phyloP scores from a whole-genome alignment of 2,888 invertebrate species.

The Deladenus siricidicola region DNA sequence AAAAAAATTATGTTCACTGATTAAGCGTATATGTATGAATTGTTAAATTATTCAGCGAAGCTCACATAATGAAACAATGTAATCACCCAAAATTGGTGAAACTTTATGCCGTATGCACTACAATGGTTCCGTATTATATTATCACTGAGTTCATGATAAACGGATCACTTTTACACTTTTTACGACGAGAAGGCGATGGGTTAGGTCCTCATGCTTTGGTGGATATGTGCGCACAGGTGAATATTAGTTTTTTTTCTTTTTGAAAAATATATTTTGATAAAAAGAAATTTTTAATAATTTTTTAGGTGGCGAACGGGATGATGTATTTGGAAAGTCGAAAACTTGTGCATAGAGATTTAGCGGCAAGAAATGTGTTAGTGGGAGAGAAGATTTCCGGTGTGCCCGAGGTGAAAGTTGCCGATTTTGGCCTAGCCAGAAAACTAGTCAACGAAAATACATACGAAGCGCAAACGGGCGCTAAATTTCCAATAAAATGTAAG shows the following conservation, averaged over 20 bases:
- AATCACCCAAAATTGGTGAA: conserved; percentile 87
- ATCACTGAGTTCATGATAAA: conserved; percentile 76
- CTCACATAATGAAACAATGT: conserved; percentile 96
- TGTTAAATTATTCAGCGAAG: conserved; percentile 63
- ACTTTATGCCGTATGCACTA: conserved; percentile 86
- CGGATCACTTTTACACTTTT: conserved; percentile 69
- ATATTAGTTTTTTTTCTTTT: neutral
- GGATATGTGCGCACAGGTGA: conserved; percentile 82
- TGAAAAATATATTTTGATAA: neutral
- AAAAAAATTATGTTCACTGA: no score
- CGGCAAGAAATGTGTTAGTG: conserved; percentile 56
- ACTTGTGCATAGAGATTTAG: conserved; percentile 78
- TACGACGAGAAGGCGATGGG: conserved; percentile 63
- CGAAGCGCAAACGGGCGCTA: conserved; percentile 59
- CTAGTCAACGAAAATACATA: conserved; percentile 82
- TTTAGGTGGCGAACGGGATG: conserved; percentile 58
- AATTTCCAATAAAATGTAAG: conserved; percentile 72
- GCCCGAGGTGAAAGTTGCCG: conserved; percentile 63
- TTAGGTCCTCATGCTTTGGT: conserved; percentile 84
- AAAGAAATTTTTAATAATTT: conserved; percentile 4
- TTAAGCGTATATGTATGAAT: neutral
- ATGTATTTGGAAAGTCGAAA: conserved; percentile 79
- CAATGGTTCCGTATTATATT: conserved; percentile 85
- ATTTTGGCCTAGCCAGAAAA: conserved; percentile 91
- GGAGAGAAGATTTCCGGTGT: conserved; percentile 55